A percentile compares a stretch with the other conserved stretches of the same genome.
phyloP scores from a whole-genome alignment of 2,888 invertebrate species.

The Achlya flavicornis region DNA sequence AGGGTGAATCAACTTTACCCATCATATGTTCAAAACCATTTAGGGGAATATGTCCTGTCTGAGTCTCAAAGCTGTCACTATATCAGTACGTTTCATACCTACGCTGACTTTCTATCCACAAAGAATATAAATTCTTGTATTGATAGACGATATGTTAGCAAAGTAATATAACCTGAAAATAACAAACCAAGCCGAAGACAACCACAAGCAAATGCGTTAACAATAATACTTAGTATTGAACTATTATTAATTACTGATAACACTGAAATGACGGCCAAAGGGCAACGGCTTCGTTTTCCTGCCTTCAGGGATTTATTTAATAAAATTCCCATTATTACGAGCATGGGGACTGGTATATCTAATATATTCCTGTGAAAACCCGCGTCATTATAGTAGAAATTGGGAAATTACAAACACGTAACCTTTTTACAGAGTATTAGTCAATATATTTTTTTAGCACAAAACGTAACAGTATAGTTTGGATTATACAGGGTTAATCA shows the following conservation, averaged over 20 bases:
- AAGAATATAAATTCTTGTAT: no score
- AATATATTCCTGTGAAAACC: background rate
- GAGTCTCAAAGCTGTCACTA: no score
- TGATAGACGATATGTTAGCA: no score
- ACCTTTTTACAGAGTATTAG: background rate
- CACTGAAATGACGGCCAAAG: background rate
- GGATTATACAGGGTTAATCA: no score
- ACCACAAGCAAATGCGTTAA: background rate
- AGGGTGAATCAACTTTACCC: no score
- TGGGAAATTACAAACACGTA: background rate
- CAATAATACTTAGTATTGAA: background rate
- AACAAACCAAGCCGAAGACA: background rate
- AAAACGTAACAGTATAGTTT: no score
- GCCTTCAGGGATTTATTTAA: background rate
- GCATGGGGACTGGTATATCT: background rate
- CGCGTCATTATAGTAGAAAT: background rate
- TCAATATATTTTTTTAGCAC: no score
- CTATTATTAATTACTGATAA: background rate
- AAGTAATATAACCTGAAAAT: background rate
- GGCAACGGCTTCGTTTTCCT: background rate
- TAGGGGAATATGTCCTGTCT: no score
- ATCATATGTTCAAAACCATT: no score
- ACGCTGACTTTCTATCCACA: no score
- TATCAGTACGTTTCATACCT: no score
- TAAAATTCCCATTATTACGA: background rate